A percentile compares a stretch with the other conserved stretches of the same genome.
phyloP scores from a whole-genome alignment of 2,113 vertebrate species.

The Anthoscopus minutus region DNA sequence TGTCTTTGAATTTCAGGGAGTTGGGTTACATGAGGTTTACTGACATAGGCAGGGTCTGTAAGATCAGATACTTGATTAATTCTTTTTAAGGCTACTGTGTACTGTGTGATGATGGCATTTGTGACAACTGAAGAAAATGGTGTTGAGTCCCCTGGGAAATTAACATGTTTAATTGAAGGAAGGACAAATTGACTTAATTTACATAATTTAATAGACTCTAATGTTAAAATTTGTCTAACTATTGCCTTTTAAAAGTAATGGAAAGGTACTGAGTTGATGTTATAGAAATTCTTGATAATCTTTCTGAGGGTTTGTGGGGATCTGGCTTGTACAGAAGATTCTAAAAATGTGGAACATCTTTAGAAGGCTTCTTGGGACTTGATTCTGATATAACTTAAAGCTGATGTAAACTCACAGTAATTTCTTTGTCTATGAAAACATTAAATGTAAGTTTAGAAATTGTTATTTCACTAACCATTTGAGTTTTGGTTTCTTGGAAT shows the following conservation, averaged over 20 bases:
- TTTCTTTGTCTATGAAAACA: neutral
- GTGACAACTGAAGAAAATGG: constrained; percentile 19
- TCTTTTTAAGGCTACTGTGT: neutral
- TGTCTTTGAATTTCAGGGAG: neutral
- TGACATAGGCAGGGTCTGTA: neutral
- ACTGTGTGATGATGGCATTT: neutral
- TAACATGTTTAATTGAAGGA: constrained; percentile 37
- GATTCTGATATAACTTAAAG: neutral
- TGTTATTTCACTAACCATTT: neutral
- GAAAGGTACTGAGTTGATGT: neutral
- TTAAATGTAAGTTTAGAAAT: neutral
- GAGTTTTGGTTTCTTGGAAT: neutral
- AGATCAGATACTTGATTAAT: neutral
- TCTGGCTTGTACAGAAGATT: neutral
- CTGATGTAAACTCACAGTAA: neutral
- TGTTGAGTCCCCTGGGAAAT: constrained; percentile 45
- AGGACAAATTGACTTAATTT: constrained; percentile 43
- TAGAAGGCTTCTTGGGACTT: neutral
- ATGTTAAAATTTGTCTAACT: neutral
- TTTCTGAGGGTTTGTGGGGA: neutral
- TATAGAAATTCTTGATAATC: neutral
- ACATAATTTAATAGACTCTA: neutral
- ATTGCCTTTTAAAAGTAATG: neutral
- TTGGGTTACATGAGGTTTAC: neutral
- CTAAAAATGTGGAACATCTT: neutral